Conservation (phyloP, 1,140 invertebrate genomes). For the Odontomachus brunneus region DNA sequence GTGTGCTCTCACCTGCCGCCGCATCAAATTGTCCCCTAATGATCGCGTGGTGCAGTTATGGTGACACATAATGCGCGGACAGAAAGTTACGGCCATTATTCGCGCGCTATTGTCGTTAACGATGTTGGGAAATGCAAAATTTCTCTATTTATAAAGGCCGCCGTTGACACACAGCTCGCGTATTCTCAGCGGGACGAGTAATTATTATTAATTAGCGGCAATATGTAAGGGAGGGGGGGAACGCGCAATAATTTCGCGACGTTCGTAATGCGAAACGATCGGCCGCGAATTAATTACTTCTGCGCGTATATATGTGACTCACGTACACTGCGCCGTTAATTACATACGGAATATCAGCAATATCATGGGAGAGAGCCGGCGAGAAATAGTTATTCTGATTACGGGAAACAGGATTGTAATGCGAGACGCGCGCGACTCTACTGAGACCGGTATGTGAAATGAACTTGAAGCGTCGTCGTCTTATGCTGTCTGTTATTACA, state of each 20-base stretch:
- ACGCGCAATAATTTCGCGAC: background rate
- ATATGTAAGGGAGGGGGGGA: background rate
- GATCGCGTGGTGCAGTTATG: background rate
- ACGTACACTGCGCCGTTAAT: background rate
- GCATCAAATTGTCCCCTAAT: slow-evolving; percentile 11
- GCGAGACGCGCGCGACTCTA: background rate
- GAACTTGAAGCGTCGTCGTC: too few relatives aligned
- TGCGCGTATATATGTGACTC: background rate
- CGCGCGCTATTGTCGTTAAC: background rate
- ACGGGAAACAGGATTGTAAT: background rate
- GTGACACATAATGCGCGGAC: background rate
- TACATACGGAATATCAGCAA: background rate
- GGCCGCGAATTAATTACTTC: slow-evolving; percentile 21
- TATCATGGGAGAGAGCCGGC: background rate
- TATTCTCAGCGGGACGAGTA: background rate
- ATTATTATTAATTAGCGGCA: slow-evolving; percentile 1
- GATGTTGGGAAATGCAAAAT: slow-evolving; percentile 13
- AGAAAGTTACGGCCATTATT: slow-evolving; percentile 19
- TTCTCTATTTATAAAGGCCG: background rate
- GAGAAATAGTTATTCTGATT: background rate
- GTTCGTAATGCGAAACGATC: background rate
- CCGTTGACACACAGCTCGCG: background rate
- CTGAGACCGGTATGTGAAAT: too few relatives aligned
- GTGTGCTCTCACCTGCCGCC: too few relatives aligned
- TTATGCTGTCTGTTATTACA: too few relatives aligned